These are phyloP conservation scores for Pteruthius melanotis DNA, from an alignment of 2,113 vertebrate genomes.

Conservation along the genomic window DNA sequence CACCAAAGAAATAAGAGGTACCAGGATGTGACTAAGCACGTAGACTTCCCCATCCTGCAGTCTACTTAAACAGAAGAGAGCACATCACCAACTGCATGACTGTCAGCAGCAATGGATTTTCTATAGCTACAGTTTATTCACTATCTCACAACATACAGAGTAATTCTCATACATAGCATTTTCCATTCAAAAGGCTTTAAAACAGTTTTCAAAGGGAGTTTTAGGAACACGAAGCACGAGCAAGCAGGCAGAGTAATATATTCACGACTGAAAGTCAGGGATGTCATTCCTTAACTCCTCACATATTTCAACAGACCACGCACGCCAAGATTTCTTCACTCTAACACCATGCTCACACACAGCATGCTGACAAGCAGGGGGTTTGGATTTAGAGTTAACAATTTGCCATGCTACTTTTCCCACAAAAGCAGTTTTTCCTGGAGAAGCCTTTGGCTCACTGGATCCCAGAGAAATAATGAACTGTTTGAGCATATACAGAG, in stretches of 20 bases:
- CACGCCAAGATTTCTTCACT: fast-evolving
- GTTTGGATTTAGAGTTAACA: neutral
- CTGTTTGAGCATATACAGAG: neutral
- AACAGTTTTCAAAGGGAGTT: neutral
- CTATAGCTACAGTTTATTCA: neutral
- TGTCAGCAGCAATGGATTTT: neutral
- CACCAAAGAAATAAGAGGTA: neutral
- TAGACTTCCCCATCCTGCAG: neutral
- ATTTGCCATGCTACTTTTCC: neutral
- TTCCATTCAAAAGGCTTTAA: neutral
- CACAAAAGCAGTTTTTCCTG: neutral
- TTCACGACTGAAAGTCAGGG: neutral
- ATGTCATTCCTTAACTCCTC: neutral
- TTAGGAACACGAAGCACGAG: neutral
- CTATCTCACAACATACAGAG: neutral
- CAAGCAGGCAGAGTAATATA: neutral
- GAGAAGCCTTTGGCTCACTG: neutral
- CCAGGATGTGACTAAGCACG: neutral
- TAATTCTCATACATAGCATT: neutral
- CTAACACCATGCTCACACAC: neutral
- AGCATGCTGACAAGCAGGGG: neutral
- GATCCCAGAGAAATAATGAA: neutral
- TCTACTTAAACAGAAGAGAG: neutral
- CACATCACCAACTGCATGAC: neutral
- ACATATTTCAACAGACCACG: neutral